Base-by-base conservation (phyloP, 2,888 invertebrate species). In the Microplitis deprimator region DNA sequence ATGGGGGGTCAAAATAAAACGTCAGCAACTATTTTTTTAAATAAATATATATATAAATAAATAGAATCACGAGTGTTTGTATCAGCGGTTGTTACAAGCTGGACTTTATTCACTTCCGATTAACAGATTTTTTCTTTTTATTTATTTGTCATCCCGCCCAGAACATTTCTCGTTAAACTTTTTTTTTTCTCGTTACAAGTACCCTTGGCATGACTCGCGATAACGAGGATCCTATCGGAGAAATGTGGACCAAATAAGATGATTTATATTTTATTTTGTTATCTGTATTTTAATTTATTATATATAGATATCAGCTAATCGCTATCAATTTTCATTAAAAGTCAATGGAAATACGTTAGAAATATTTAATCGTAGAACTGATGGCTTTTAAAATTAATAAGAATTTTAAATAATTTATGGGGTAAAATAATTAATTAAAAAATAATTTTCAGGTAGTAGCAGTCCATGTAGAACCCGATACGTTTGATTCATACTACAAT, bases 401-500 rank as follows among this genome's bases (percentile, higher is more conserved):
- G 20, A 20, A 20, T 20, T 20, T 20, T 20, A 20, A 20, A 20
- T 20, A 20, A 20, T 1, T 17, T 20, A 29, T 29, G 29, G 29
- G 29, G 1, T 50, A 50, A 8, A 8, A 50, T 13, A 50, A 29
- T 29, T 29, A 20, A 20, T 29, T 4, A 29, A 29, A 29, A 29
- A 29, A 4, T 29, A 29, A 29, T 29, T 29, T 90, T 8, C 89
- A 96, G 96, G 95, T 96, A 29, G 94, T 96, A 0, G 93, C 96
- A 0, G 96, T 97, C 13, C 93, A 93, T 83, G 93, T 96, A 10
- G 94, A 96, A 78, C 92, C 95, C 0, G 92, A 91, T 75, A 91
- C 95, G 76, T 96, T 97, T 87, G 95, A 97, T 85, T 94, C 94
- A 77, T 97, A 96, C 89, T 97, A 97, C 92, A 97, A 97, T 91